These are phyloP conservation scores for Agriotes lineatus DNA, from an alignment of 2,888 invertebrate genomes.

Conservation along the genomic window DNA sequence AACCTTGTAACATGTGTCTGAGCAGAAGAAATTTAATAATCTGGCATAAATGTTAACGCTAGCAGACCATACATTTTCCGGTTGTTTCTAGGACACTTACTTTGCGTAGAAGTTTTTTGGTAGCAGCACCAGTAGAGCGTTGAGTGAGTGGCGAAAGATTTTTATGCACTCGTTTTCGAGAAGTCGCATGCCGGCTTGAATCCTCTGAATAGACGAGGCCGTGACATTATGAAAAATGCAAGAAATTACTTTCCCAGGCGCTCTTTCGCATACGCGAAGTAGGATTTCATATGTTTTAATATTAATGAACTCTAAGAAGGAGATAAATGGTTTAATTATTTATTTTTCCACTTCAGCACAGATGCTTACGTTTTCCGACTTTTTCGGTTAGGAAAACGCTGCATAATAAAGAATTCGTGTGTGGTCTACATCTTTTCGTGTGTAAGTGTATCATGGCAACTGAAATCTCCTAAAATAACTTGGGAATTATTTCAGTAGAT, in stretches of 20 bases:
- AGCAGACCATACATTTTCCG: background rate
- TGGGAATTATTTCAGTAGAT: too few relatives aligned
- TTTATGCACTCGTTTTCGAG: conserved; percentile 6
- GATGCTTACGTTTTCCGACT: background rate
- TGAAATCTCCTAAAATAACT: too few relatives aligned
- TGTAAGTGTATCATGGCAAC: too few relatives aligned
- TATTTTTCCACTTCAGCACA: background rate
- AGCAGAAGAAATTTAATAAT: too few relatives aligned
- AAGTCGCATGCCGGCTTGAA: background rate
- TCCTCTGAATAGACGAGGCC: background rate
- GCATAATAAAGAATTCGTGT: too few relatives aligned
- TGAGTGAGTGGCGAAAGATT: background rate
- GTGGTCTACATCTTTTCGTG: too few relatives aligned
- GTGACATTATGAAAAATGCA: conserved; percentile 17
- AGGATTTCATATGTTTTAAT: conserved; percentile 13
- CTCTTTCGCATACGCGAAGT: conserved; percentile 5
- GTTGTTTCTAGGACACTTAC: background rate
- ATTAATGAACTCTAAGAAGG: conserved; percentile 5
- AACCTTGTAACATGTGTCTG: too few relatives aligned
- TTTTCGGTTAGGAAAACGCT: too few relatives aligned
- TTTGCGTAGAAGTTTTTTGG: background rate
- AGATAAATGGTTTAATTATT: conserved; percentile 16
- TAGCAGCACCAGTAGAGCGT: background rate
- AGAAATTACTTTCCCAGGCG: conserved; percentile 12
- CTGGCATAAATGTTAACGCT: too few relatives aligned